Conservation (phyloP, 2,888 invertebrate species). For the Pristionchus mayeri region DNA sequence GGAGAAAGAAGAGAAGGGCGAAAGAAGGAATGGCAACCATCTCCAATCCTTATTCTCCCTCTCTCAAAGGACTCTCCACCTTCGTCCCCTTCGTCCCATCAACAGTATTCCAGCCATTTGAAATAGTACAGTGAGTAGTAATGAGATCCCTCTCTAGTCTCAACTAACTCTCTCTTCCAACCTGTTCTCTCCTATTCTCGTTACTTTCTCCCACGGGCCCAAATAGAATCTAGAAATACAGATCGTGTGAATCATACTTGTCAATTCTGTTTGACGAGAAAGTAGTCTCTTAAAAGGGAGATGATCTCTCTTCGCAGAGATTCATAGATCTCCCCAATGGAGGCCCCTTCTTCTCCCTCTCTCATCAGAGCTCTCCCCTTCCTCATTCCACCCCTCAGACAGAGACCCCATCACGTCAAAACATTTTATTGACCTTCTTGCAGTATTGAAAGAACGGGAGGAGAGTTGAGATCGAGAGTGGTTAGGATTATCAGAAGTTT, state of each 20-base stretch:
- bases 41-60: not conserved
- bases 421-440: not conserved
- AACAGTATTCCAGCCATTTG: too few relatives aligned
- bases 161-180: not conserved
- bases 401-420: not conserved
- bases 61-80: too few relatives aligned
- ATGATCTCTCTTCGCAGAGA: not conserved
- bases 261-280: not conserved
- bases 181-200: constrained; percentile 11
- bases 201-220: constrained; percentile 7
- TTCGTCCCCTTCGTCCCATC: not conserved
- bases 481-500: not conserved
- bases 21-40: not conserved
- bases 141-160: not conserved
- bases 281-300: not conserved
- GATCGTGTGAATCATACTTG: not conserved
- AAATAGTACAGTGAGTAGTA: not conserved
- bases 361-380: constrained; percentile 1
- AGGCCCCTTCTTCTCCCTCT: not conserved
- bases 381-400: not conserved
- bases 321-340: not conserved
- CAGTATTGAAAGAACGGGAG: not conserved
- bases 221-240: constrained; percentile 15
- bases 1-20: not conserved
- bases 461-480: not conserved